These are phyloP conservation scores for Zophobas atratus DNA, from an alignment of 1,140 invertebrate genomes.

Conservation along the genomic window DNA sequence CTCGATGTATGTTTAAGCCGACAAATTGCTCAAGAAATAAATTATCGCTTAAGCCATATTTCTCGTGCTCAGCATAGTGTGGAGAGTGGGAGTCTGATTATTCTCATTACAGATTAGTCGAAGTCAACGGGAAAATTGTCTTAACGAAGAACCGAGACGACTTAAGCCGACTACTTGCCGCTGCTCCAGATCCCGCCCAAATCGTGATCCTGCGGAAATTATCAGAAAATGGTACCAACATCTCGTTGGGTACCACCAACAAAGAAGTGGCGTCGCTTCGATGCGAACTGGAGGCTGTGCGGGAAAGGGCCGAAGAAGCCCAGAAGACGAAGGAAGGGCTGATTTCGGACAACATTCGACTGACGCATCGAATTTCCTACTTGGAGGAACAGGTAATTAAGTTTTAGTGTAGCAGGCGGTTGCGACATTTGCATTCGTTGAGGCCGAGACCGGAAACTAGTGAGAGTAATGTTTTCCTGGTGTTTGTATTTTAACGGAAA, in stretches of 20 bases:
- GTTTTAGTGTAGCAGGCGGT: too few relatives aligned
- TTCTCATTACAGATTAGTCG: constrained; percentile 77
- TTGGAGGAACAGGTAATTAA: constrained; percentile 85
- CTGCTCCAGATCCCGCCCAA: constrained; percentile 72
- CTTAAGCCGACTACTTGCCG: constrained; percentile 75
- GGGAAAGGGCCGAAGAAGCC: constrained; percentile 75
- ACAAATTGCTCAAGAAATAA: constrained; percentile 2
- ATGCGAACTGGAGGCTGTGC: constrained; percentile 71
- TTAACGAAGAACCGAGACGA: constrained; percentile 80
- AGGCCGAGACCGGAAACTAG: too few relatives aligned
- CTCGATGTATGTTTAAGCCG: background rate
- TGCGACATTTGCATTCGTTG: too few relatives aligned
- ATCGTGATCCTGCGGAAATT: constrained; percentile 69
- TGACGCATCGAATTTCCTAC: constrained; percentile 90
- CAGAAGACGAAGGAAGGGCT: constrained; percentile 76
- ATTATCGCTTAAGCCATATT: constrained; percentile 4
- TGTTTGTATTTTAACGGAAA: too few relatives aligned
- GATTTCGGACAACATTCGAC: constrained; percentile 84
- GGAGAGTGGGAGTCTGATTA: constrained; percentile 23
- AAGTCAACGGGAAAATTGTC: constrained; percentile 87
- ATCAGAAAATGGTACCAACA: constrained; percentile 63
- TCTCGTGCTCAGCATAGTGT: background rate
- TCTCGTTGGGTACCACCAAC: constrained; percentile 54
- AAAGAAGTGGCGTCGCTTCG: constrained; percentile 68
- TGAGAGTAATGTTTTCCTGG: too few relatives aligned